Evolutionary conservation across 2,113 vertebrate species (phyloP).

Genomic region (Odontesthes bonariensis): DNA sequence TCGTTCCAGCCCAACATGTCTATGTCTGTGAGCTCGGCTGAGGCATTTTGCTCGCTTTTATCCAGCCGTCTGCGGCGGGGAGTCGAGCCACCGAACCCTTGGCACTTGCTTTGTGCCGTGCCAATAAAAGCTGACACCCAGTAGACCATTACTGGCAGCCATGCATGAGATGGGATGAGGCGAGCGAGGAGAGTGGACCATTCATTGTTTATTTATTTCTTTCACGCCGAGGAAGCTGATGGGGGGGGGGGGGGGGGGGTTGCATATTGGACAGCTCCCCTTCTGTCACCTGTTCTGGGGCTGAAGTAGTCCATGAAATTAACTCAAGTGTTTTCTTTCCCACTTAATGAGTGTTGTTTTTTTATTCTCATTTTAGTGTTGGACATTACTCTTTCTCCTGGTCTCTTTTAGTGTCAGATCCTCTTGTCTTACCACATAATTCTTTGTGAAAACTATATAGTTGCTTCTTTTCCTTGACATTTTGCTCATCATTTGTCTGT

Average conservation of each 20-base stretch:
- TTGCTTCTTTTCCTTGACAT: background rate
- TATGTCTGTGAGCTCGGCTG: conserved; percentile 77
- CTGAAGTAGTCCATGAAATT: conserved; percentile 70
- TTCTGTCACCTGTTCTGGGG: conserved; percentile 77
- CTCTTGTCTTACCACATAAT: background rate
- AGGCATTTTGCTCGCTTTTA: conserved; percentile 87
- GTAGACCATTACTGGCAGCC: conserved; percentile 86
- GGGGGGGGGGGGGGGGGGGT: conserved; percentile 10
- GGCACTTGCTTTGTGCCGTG: conserved; percentile 84
- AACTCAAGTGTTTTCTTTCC: conserved; percentile 51
- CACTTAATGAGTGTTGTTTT: conserved; percentile 40
- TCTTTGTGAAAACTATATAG: background rate
- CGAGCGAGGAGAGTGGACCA: conserved; percentile 79
- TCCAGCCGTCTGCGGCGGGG: conserved; percentile 79
- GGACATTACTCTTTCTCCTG: conserved; percentile 8
- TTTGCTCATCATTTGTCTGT: conserved; percentile 8
- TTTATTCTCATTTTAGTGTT: conserved; percentile 3
- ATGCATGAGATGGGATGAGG: conserved; percentile 88
- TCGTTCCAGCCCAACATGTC: conserved; percentile 92
- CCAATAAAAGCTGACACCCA: conserved; percentile 86
- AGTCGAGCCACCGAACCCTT: conserved; percentile 78
- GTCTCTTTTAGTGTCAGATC: background rate
- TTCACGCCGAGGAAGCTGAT: conserved; percentile 72
- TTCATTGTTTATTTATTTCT: conserved; percentile 87
- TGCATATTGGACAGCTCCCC: conserved; percentile 69